Base-by-base conservation (phyloP, 2,797 vertebrate species). In the Gymnoscopelus braueri region DNA sequence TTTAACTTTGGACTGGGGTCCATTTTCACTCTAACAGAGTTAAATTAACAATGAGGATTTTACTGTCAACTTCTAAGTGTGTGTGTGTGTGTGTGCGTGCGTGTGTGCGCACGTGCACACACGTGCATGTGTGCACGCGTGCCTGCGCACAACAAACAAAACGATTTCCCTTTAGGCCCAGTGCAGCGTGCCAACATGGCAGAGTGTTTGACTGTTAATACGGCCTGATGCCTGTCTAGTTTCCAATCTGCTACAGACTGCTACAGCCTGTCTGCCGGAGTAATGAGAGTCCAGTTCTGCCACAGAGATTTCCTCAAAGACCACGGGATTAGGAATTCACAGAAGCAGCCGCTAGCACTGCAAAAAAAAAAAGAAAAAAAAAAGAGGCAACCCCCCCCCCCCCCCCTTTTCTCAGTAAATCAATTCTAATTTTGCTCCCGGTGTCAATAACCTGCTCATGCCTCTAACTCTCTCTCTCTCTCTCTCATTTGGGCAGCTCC, bases 321-420 rank as follows among this genome's bases (percentile, higher is more conserved):
- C 77, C 0, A 50, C 74, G 11, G 82, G 84, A 89, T 92, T 91
- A 91, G 76, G 81, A 86, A 90, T 88, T 89, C 89, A 80, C 77
- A 76, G 39, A 44, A 7, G 79, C 79, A 83, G 82, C 66, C 10
- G 23, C 71, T 50, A 67, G 67, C 77, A 63, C 75, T 74, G 79
- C 68, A 49, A 71, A 49, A 72, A 79, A 73, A 50, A 19, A 49
- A 71, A 49, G 71, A 79, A 73, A 50, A 19, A 19, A 19, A 19
- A 19, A 19, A 19, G 19, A 19, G 19, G 58, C 70, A 72, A 68
- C 76, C 79, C 75, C 57, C 72, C 77, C 74, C 76, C 79, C 75
- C 57, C 72, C 80, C 76, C 59, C 71, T 77, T 75, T 81, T 63
- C 75, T 60, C 73, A 65, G 56, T 75, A 63, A 61, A 59, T 58